Percentiles rank a stretch among this genome's conserved stretches.
Conservation (phyloP, 1,140 invertebrate genomes). For the Manduca sexta region DNA sequence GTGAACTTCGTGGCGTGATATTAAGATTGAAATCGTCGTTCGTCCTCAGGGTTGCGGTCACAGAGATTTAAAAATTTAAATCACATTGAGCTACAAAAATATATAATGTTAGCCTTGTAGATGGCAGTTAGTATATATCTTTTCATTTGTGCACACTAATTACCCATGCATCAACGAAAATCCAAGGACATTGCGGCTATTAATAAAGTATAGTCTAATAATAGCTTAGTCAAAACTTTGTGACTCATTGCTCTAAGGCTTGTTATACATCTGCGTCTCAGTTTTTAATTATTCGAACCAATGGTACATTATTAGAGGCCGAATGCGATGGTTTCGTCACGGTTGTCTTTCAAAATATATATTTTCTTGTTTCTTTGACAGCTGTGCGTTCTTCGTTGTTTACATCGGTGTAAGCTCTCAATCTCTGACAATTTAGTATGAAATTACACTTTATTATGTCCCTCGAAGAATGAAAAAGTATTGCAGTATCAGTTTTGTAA, state of each 20-base stretch:
- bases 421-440: conserved; percentile 28
- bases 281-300: conserved; percentile 68
- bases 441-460: conserved; percentile 20
- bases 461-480: conserved; percentile 8
- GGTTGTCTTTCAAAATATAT: conserved; percentile 23
- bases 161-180: conserved; percentile 22
- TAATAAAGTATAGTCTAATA: conserved; percentile 25
- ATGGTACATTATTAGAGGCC: conserved; percentile 55
- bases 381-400: conserved; percentile 9
- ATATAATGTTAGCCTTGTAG: too few relatives aligned
- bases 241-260: conserved; percentile 56
- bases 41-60: conserved; percentile 46
- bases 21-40: conserved; percentile 48
- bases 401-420: conserved; percentile 15
- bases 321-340: conserved; percentile 43
- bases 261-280: conserved; percentile 64
- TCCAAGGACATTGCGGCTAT: too few relatives aligned
- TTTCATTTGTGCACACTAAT: too few relatives aligned
- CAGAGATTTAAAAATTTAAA: too few relatives aligned
- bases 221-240: conserved; percentile 53
- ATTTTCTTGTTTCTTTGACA: conserved; percentile 10
- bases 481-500: too few relatives aligned
- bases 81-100: too few relatives aligned
- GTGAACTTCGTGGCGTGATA: conserved; percentile 45
- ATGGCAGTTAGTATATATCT: too few relatives aligned